Base-by-base conservation (phyloP, 2,113 vertebrate genomes). In the Hippopotamus amphibius region DNA sequence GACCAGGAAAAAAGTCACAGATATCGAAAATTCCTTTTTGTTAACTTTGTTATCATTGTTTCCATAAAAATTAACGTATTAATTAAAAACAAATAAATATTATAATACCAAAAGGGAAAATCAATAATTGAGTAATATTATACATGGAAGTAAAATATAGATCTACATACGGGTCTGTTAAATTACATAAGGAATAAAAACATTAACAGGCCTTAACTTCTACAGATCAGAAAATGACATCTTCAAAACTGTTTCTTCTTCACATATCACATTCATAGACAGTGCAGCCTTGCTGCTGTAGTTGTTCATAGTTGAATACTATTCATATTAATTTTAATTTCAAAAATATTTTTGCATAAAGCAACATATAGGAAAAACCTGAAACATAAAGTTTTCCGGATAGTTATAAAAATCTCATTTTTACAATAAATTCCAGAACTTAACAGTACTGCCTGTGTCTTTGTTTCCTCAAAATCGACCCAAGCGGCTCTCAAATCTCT, bases 371-470 rank as follows among this genome's bases (percentile, higher is more conserved):
- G 41, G 6, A 26, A 79, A 86, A 87, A 61, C 43, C 24, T 68
- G n/a, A 87, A 68, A 79, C 9, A 6, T 69, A 43, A 28, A 84
- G 16, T 30, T 77, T 90, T 55, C 1, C 48, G 77, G 53, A 30
- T 66, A 63, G 71, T 93, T 88, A 72, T 88, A 79, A 83, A 96
- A 96, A 82, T 89, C 30, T 61, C 66, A 57, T 88, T 96, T 96
- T 95, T 77, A 85, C 8, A 81, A 74, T 72, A 90, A 90, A 81
- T 85, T 84, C 15, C 46, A 55, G 26, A 69, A 65, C 28, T 76
- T 97, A 8, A 53, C 3, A 57, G 43, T 57, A 66, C 9, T 10
- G 69, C 69, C 1, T 69, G 53, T 26, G 48, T 84, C 55, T 66
- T 65, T 71, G 10, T 24, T 85, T 90, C 43, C 46, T 86, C 66